A percentile compares a stretch with the other conserved stretches of the same genome.
Conservation (phyloP, 2,888 invertebrate species). For the Polydrusus pterygomalis region DNA sequence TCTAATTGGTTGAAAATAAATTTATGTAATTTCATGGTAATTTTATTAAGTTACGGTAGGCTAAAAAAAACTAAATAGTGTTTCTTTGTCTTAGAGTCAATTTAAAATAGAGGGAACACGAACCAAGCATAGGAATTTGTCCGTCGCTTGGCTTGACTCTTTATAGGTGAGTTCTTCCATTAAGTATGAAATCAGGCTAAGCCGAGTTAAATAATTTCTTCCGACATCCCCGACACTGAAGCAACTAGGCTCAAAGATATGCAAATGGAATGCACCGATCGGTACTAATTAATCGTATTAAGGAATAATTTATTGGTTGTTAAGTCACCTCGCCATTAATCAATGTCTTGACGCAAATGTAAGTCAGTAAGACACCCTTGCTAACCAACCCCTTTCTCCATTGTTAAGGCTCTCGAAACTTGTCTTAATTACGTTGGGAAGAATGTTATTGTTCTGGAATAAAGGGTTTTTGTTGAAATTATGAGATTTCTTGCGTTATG, state of each 20-base stretch:
- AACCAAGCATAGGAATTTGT: too few relatives aligned
- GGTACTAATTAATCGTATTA: constrained; percentile 16
- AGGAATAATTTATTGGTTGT: constrained; percentile 14
- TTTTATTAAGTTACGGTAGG: too few relatives aligned
- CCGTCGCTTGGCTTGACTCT: too few relatives aligned
- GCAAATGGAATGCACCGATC: background rate
- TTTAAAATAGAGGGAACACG: too few relatives aligned
- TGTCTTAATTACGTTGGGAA: constrained; percentile 43
- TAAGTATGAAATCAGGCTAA: too few relatives aligned
- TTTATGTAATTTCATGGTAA: too few relatives aligned
- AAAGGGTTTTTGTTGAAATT: constrained; percentile 52
- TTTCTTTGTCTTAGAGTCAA: too few relatives aligned
- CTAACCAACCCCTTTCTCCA: constrained; percentile 20
- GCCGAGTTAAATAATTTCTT: too few relatives aligned
- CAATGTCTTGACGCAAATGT: constrained; percentile 16
- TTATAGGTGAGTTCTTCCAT: too few relatives aligned
- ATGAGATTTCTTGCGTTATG: constrained; percentile 50
- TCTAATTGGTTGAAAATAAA: too few relatives aligned
- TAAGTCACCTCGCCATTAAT: constrained; percentile 15
- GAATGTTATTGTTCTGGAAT: constrained; percentile 45
- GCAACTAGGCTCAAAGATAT: background rate
- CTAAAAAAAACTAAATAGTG: too few relatives aligned
- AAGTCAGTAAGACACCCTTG: constrained; percentile 21
- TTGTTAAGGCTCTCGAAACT: constrained; percentile 21
- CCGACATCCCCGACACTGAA: too few relatives aligned